phyloP scores from a whole-genome alignment of 2,888 invertebrate species.

The Pimpla rufipes region DNA sequence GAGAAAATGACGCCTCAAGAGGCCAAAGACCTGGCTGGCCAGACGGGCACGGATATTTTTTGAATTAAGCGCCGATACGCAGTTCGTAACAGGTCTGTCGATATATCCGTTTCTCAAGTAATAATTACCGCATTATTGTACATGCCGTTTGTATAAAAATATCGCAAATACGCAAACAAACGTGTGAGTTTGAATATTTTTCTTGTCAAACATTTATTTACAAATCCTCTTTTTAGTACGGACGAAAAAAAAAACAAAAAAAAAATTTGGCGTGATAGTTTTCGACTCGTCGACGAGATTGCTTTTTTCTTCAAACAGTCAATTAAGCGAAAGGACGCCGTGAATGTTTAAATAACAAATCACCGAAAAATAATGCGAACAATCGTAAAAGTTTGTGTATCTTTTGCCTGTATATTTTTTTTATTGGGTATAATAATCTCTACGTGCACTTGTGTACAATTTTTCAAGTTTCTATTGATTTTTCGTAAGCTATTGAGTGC shows the following conservation, averaged over 20 bases:
- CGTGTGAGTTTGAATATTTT: slow-evolving; percentile 43
- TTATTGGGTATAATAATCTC: slow-evolving; percentile 57
- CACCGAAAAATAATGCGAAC: background rate
- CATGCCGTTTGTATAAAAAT: slow-evolving; percentile 53
- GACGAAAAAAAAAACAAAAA: too few relatives aligned
- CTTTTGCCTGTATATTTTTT: slow-evolving; percentile 50
- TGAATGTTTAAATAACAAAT: too few relatives aligned
- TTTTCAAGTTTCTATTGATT: slow-evolving; percentile 59
- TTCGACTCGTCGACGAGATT: too few relatives aligned
- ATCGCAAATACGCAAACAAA: slow-evolving; percentile 33
- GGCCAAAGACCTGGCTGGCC: slow-evolving; percentile 90
- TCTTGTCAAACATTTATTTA: slow-evolving; percentile 4
- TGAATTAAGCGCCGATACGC: background rate
- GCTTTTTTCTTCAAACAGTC: too few relatives aligned
- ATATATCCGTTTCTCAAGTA: background rate
- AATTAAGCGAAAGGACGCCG: too few relatives aligned
- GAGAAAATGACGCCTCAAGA: slow-evolving; percentile 91
- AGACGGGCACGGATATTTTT: slow-evolving; percentile 92
- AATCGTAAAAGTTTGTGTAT: slow-evolving; percentile 16
- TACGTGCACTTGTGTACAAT: slow-evolving; percentile 67
- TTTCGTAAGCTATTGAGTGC: slow-evolving; percentile 45
- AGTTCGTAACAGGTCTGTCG: background rate
- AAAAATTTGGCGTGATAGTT: too few relatives aligned
- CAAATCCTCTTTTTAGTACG: background rate
- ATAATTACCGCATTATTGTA: slow-evolving; percentile 45